phyloP scores from a whole-genome alignment of 2,113 vertebrate genomes.

The Sigmodon hispidus region DNA sequence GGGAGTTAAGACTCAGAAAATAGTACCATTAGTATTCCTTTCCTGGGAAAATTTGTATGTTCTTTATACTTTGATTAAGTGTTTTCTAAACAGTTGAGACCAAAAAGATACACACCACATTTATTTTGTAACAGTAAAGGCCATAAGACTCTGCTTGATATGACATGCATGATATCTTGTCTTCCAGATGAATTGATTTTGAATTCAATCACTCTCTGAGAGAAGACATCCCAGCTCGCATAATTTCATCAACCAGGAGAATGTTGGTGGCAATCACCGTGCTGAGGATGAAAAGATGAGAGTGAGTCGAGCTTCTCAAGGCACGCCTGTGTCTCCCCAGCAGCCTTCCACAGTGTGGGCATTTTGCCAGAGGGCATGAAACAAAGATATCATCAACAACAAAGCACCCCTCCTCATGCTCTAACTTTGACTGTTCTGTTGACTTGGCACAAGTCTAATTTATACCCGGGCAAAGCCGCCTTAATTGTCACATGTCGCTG shows the following conservation, averaged over 20 bases:
- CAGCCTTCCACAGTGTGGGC: background rate
- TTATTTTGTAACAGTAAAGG: slow-evolving; percentile 73
- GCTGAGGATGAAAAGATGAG: slow-evolving; percentile 83
- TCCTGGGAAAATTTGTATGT: slow-evolving; percentile 40
- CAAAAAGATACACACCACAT: slow-evolving; percentile 51
- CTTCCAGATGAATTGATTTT: slow-evolving; percentile 44
- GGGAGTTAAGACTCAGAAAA: slow-evolving; percentile 6
- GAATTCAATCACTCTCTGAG: slow-evolving; percentile 91
- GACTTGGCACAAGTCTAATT: slow-evolving; percentile 34
- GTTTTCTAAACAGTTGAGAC: slow-evolving; percentile 49
- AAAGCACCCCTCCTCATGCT: background rate
- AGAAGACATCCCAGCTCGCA: slow-evolving; percentile 97
- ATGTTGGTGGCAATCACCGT: slow-evolving; percentile 97
- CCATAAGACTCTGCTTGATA: background rate
- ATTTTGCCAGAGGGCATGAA: slow-evolving; percentile 34
- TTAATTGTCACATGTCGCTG: slow-evolving; percentile 47
- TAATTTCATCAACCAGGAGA: slow-evolving; percentile 97
- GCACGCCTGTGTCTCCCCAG: background rate
- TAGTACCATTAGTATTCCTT: slow-evolving; percentile 53
- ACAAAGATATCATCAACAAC: slow-evolving; percentile 14
- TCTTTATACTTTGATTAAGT: slow-evolving; percentile 52
- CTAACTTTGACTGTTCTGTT: slow-evolving; percentile 28
- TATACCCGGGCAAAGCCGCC: slow-evolving; percentile 49
- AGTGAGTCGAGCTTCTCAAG: slow-evolving; percentile 25
- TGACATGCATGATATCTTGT: slow-evolving; percentile 35